These are phyloP conservation scores for Syndactyla subalaris DNA, from an alignment of 2,797 vertebrate genomes.

Conservation along the genomic window DNA sequence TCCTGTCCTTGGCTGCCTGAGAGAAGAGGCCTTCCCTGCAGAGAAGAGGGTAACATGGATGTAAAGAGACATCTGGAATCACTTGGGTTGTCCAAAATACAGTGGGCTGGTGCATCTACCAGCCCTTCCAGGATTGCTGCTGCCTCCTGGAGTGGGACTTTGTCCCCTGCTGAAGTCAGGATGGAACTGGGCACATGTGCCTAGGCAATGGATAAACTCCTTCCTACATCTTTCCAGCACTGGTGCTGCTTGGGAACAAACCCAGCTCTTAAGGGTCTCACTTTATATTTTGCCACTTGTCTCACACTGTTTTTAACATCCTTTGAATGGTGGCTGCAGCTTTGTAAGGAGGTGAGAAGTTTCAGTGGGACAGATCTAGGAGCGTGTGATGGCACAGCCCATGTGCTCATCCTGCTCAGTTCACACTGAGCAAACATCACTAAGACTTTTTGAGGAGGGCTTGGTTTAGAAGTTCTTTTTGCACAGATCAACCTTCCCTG, in stretches of 20 bases:
- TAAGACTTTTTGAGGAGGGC: background rate
- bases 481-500: accelerated
- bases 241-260: background rate
- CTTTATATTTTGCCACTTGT: background rate
- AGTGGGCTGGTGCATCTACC: background rate
- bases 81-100: background rate
- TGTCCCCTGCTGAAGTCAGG: background rate
- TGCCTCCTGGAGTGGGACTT: background rate
- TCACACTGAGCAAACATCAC: background rate
- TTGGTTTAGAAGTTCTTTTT: background rate
- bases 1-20: background rate
- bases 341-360: background rate
- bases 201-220: background rate
- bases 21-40: background rate
- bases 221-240: background rate
- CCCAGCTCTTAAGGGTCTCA: background rate
- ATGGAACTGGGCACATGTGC: accelerated
- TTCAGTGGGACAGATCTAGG: background rate
- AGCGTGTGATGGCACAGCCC: background rate
- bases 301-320: background rate
- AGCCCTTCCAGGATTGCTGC: background rate
- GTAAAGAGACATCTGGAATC: background rate
- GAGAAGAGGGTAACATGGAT: too few relatives aligned
- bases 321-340: background rate
- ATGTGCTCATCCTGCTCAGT: background rate